These are phyloP conservation scores for Chelidonichthys spinosus DNA, from an alignment of 2,797 vertebrate genomes.

Conservation along the genomic window DNA sequence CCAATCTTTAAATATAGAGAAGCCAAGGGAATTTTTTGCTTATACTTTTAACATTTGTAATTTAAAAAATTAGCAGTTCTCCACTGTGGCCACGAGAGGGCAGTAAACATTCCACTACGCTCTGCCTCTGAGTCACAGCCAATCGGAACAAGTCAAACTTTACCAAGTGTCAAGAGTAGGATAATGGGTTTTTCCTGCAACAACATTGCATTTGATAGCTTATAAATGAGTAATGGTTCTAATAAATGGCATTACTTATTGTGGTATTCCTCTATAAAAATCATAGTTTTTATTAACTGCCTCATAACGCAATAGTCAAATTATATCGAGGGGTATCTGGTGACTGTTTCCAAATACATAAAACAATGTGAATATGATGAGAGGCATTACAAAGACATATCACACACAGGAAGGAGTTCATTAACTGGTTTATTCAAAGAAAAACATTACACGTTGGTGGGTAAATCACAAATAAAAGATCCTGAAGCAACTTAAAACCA, in stretches of 20 bases:
- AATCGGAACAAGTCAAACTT: too few relatives aligned
- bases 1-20: too few relatives aligned
- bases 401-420: background rate
- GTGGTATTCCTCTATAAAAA: background rate
- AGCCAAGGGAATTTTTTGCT: too few relatives aligned
- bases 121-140: too few relatives aligned
- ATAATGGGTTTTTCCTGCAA: too few relatives aligned
- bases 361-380: background rate
- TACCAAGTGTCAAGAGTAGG: too few relatives aligned
- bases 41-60: background rate
- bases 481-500: background rate
- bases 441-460: background rate
- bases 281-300: too few relatives aligned
- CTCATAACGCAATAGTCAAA: background rate
- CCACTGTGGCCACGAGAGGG: background rate
- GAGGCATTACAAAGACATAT: slow-evolving; percentile 4
- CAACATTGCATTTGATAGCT: too few relatives aligned
- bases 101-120: background rate
- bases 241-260: background rate
- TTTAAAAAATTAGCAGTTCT: background rate
- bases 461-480: slow-evolving; percentile 15
- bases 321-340: background rate
- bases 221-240: too few relatives aligned
- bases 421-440: slow-evolving; percentile 36
- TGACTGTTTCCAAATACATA: background rate